Conservation (phyloP, 2,797 vertebrate genomes). For the Sebastes variabilis region DNA sequence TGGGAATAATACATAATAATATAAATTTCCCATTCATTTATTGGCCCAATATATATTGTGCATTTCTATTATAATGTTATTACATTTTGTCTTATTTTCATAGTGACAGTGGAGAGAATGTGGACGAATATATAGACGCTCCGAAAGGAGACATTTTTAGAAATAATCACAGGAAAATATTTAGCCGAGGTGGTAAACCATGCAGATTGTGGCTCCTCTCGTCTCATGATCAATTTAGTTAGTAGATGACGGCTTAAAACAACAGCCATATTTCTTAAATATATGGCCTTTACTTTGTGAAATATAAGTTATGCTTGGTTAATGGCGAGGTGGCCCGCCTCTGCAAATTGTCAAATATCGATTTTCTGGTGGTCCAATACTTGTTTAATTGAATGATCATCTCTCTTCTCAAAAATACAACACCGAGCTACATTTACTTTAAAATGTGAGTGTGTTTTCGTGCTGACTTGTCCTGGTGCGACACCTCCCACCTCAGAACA, state of each 20-base stretch:
- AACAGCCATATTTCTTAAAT: background rate
- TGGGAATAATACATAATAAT: too few species aligned
- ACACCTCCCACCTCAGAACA: constrained; percentile 73
- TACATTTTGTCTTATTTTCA: background rate
- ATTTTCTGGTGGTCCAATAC: background rate
- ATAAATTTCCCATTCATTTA: too few species aligned
- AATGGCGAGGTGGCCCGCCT: background rate
- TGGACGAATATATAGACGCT: too few species aligned
- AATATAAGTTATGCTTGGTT: background rate
- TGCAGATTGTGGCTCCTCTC: background rate
- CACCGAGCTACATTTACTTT: background rate
- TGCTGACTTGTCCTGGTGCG: constrained; percentile 42
- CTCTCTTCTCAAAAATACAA: background rate
- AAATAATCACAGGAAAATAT: background rate
- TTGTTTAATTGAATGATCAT: background rate
- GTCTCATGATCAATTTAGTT: background rate
- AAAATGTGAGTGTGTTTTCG: background rate
- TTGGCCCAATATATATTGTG: too few species aligned
- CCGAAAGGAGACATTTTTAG: too few species aligned
- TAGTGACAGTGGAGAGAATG: background rate
- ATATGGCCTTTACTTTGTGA: background rate
- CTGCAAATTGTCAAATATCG: background rate
- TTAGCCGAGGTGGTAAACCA: background rate
- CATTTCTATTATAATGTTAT: too few species aligned
- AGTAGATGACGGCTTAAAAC: background rate